These are phyloP conservation scores for Bufotes viridis DNA, from an alignment of 2,797 vertebrate species.

Conservation along the genomic window DNA sequence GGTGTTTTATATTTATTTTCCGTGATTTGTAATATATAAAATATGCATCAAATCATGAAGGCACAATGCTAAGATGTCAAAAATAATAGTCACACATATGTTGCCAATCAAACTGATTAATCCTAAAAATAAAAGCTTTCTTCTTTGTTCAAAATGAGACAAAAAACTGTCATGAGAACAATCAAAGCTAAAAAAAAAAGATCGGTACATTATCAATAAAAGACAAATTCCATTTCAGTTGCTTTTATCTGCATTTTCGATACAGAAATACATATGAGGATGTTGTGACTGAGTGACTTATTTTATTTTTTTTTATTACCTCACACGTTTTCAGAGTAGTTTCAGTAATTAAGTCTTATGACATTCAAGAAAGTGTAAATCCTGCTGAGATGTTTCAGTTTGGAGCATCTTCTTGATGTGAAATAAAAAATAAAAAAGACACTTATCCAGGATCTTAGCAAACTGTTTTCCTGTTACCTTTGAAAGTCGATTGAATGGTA, in stretches of 20 bases:
- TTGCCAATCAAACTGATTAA: neutral
- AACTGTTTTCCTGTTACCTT: conserved; percentile 73
- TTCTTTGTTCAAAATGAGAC: neutral
- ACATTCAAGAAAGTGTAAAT: conserved; percentile 73
- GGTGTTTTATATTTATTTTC: too few species aligned
- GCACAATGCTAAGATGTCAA: neutral
- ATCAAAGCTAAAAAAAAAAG: neutral
- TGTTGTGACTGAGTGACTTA: conserved; percentile 65
- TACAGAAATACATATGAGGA: conserved; percentile 71
- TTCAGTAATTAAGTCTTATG: conserved; percentile 77
- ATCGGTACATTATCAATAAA: conserved; percentile 61
- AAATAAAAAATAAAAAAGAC: conserved; percentile 70
- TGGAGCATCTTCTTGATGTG: conserved; percentile 73
- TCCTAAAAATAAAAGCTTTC: neutral
- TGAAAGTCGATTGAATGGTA: conserved; percentile 69
- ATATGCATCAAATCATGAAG: neutral
- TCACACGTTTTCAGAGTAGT: conserved; percentile 64
- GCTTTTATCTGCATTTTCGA: conserved; percentile 67
- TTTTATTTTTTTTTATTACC: conserved; percentile 69
- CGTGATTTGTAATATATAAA: too few species aligned
- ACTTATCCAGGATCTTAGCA: conserved; percentile 70
- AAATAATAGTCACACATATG: neutral
- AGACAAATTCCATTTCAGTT: conserved; percentile 68
- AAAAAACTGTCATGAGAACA: neutral
- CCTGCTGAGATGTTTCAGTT: conserved; percentile 78